Base-by-base conservation (phyloP, 2,888 invertebrate genomes). In the Gastracanthus pulcherrimus region DNA sequence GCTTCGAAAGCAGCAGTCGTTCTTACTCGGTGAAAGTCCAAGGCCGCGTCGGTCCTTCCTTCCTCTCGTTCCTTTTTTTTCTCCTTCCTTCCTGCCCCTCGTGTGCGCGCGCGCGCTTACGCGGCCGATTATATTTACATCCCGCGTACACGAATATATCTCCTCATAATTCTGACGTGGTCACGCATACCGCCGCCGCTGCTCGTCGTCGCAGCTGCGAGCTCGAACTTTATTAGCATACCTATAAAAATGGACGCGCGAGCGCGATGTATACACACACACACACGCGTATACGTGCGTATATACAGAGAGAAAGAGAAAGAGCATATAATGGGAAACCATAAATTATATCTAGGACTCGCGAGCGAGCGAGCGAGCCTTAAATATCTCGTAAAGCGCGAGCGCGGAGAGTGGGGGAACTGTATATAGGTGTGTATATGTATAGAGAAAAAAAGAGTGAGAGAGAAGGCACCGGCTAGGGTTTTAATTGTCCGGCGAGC, bases 141-240 rank as follows among this genome's bases (percentile, higher is more conserved):
- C 51, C 31, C 62, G 16, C 38, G 55, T 26, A 31, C 36, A 51
- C 36, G 16, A 4, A 36, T 29, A 72, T 89, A 70, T 80, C 69
- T 64, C 19, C 88, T 89, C 89, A 88, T 89, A 89, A 89, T 88
- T 89, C 87, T 86, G 84, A 88, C 88, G 83, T 85, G 88, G 89
- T 90, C 90, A 90, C 90, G 90, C 90, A 89, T 90, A 19, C 69
- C 71, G 64, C 79, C 66, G 79, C 79, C 38, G 77, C 69, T 45
- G 55, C 72, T 13, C 26, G 55, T 7, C 55, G 26, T 55, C 55
- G 55, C 55, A 55, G 55, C 55, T 55, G 55, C 86, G 80, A n/a
- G n/a, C 83, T 82, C 81, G 78, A 84, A 87, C 87, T 90, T 90
- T 90, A 91, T 91, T 90, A 90, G 89, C 90, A 90, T 90, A 89